phyloP scores from a whole-genome alignment of 2,113 vertebrate genomes.

The Gnathonemus echidnorhynchus region DNA sequence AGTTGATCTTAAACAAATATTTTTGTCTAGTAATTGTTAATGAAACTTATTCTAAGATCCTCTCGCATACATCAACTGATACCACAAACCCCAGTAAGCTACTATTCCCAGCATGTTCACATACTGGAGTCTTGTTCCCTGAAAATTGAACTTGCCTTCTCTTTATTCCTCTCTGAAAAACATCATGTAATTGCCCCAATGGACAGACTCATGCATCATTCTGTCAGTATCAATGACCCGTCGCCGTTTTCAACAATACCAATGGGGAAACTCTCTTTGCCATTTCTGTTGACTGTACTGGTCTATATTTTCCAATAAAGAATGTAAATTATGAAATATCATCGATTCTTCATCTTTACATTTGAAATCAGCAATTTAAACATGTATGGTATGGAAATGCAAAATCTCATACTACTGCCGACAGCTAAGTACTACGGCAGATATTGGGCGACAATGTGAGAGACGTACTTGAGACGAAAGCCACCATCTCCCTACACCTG shows the following conservation, averaged over 20 bases:
- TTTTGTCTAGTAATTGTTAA: background rate
- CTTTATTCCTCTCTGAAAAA: background rate
- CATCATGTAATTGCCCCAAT: background rate
- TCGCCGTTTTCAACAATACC: background rate
- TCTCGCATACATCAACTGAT: background rate
- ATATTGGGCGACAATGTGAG: background rate
- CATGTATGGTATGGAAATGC: background rate
- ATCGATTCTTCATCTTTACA: background rate
- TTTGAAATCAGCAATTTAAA: background rate
- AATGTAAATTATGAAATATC: background rate
- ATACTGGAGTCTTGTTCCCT: background rate
- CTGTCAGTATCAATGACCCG: background rate
- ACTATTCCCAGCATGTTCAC: background rate
- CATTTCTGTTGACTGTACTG: background rate
- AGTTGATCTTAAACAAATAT: background rate
- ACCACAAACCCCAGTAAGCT: background rate
- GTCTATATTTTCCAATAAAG: background rate
- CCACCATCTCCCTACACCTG: background rate
- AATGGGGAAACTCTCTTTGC: background rate
- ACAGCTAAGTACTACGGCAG: background rate
- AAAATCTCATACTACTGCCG: background rate
- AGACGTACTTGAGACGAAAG: background rate
- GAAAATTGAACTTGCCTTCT: background rate
- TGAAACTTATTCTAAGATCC: background rate
- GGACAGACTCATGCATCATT: background rate